Conservation (phyloP, 1,140 invertebrate genomes). For the Solenopsis fugax region DNA sequence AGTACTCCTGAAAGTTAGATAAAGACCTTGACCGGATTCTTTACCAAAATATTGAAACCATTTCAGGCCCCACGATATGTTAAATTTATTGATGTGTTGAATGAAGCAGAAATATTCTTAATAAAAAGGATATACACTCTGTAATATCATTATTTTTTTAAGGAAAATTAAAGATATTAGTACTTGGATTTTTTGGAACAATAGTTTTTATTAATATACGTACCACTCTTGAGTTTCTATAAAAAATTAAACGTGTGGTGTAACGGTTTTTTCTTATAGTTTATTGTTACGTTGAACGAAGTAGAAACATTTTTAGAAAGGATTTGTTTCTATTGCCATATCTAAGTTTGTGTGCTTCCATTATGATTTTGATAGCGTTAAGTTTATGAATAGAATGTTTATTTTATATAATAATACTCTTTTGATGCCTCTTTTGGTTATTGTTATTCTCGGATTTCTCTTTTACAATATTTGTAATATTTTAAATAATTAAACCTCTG, state of each 20-base stretch:
- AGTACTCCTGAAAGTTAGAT: not conserved
- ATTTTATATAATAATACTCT: not conserved
- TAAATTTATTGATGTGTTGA: not conserved
- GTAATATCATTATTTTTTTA: no score
- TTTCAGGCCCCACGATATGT: not conserved
- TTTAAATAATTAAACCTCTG: not conserved
- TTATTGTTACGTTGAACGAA: not conserved
- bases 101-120: not conserved
- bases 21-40: not conserved
- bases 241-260: no score
- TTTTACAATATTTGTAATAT: not conserved
- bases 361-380: not conserved
- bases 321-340: not conserved
- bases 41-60: constrained; percentile 3
- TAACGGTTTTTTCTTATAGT: no score
- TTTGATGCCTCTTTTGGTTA: not conserved
- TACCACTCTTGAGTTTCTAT: no score
- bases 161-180: no score
- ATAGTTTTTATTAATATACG: no score
- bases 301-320: not conserved
- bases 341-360: not conserved
- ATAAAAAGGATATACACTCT: not conserved
- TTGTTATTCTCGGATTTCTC: not conserved
- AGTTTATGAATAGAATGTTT: not conserved
- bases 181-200: no score